Percentiles rank a stretch among this genome's conserved stretches.
phyloP scores from a whole-genome alignment of 2,888 invertebrate species.

The Nyleta sp. region DNA sequence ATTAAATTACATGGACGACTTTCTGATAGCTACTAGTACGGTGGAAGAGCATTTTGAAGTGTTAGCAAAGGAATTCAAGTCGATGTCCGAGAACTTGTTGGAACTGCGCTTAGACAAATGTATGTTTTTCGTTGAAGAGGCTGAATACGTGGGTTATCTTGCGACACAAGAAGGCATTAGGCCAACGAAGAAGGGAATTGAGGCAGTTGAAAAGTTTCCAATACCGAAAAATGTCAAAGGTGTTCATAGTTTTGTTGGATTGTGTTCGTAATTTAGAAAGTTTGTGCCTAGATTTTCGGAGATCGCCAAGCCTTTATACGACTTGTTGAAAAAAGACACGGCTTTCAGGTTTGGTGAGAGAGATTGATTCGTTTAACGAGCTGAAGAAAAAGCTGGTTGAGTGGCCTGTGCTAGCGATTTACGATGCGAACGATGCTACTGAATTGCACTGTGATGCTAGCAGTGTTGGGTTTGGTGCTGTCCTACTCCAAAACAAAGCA shows the following conservation, averaged over 20 bases:
- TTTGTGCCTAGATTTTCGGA: not conserved
- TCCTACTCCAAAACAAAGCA: conserved; percentile 1
- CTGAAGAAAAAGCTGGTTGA: conserved; percentile 12
- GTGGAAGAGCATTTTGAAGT: not conserved
- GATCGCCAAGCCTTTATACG: conserved; percentile 11
- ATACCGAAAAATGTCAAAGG: not conserved
- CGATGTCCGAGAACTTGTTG: not conserved
- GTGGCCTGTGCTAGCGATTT: not conserved
- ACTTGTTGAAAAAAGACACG: not conserved
- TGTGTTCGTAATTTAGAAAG: conserved; percentile 11
- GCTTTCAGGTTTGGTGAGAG: not conserved
- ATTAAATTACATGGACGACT: conserved; percentile 3
- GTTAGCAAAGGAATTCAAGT: not conserved
- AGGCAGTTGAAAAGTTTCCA: not conserved
- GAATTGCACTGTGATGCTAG: conserved; percentile 32
- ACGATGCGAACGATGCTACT: conserved; percentile 5
- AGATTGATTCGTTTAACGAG: not conserved
- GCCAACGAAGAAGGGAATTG: not conserved
- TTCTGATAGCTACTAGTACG: not conserved
- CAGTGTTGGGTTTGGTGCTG: not conserved
- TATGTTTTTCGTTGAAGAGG: not conserved
- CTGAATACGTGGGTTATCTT: conserved; percentile 2
- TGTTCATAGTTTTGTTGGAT: conserved; percentile 1
- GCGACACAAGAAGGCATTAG: not conserved
- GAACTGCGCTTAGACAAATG: conserved; percentile 8